phyloP scores from a whole-genome alignment of 1,140 invertebrate species.

The Coenobita brevimanus region DNA sequence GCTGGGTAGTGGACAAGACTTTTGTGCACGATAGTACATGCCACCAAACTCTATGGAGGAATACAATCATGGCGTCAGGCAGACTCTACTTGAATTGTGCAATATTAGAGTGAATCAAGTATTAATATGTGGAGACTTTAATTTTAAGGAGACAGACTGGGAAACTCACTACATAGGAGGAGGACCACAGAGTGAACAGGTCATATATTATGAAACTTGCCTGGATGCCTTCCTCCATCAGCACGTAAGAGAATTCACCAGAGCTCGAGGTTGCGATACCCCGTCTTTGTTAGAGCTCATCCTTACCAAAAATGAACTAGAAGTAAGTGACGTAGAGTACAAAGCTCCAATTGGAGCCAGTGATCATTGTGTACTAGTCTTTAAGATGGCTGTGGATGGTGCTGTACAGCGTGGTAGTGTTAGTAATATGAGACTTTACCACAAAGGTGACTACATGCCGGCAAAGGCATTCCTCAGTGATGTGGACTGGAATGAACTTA shows the following conservation, averaged over 20 bases:
- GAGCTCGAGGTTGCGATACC: not conserved
- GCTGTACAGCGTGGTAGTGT: not conserved
- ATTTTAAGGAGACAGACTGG: too few species aligned
- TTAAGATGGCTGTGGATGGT: not conserved
- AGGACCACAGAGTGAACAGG: not conserved
- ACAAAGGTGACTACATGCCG: too few species aligned
- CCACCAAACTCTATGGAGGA: not conserved
- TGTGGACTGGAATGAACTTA: not conserved
- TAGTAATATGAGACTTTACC: not conserved
- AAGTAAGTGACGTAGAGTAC: too few species aligned
- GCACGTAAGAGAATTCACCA: not conserved
- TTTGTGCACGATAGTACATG: too few species aligned
- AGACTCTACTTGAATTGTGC: not conserved
- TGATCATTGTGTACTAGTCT: not conserved
- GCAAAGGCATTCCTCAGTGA: not conserved
- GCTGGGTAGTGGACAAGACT: too few species aligned
- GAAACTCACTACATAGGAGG: not conserved
- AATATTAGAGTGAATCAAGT: not conserved
- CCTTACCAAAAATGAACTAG: too few species aligned
- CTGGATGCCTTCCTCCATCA: not conserved
- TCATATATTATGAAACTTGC: too few species aligned
- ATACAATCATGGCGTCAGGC: not conserved
- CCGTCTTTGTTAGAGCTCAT: not conserved
- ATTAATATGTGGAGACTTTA: too few species aligned
- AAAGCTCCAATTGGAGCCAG: too few species aligned